Conservation (phyloP, 1,140 invertebrate genomes). For the Panonychus citri region DNA sequence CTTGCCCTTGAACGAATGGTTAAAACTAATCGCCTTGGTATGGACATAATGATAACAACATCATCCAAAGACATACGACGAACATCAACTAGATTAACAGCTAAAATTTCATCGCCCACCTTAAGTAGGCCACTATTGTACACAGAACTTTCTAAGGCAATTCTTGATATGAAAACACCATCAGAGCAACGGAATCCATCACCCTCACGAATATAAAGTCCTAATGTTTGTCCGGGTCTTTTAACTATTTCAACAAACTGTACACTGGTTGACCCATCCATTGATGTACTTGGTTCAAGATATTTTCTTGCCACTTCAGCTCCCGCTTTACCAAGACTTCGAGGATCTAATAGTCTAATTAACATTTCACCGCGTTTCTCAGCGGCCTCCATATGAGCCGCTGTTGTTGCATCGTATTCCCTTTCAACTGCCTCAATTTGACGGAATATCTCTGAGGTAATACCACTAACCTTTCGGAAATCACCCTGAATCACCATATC, state of each 20-base stretch:
- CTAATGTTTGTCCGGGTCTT: conserved; percentile 88
- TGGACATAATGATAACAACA: conserved; percentile 97
- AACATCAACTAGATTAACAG: conserved; percentile 91
- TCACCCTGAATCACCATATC: conserved; percentile 78
- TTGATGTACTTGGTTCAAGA: conserved; percentile 1
- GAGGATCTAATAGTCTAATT: conserved; percentile 58
- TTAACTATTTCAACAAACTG: conserved; percentile 98
- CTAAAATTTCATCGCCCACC: conserved; percentile 95
- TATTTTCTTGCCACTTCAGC: conserved; percentile 30
- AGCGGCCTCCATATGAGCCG: conserved; percentile 65
- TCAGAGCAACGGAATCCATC: conserved; percentile 76
- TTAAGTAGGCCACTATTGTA: conserved; percentile 85
- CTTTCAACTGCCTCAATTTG: conserved; percentile 87
- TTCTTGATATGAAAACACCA: conserved; percentile 93
- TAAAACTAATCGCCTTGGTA: conserved; percentile 75
- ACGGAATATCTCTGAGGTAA: conserved; percentile 80
- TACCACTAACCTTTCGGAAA: conserved; percentile 79
- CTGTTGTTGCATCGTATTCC: conserved; percentile 58
- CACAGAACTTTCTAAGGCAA: conserved; percentile 84
- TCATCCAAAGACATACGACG: conserved; percentile 92
- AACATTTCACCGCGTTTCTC: conserved; percentile 81
- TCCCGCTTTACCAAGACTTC: conserved; percentile 48
- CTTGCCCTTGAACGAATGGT: conserved; percentile 25
- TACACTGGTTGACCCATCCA: conserved; percentile 28
- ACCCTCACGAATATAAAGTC: conserved; percentile 89